Percentiles rank a stretch among this genome's conserved stretches.
Conservation (phyloP, 2,797 vertebrate species). For the Euphonia xanthogaster region DNA sequence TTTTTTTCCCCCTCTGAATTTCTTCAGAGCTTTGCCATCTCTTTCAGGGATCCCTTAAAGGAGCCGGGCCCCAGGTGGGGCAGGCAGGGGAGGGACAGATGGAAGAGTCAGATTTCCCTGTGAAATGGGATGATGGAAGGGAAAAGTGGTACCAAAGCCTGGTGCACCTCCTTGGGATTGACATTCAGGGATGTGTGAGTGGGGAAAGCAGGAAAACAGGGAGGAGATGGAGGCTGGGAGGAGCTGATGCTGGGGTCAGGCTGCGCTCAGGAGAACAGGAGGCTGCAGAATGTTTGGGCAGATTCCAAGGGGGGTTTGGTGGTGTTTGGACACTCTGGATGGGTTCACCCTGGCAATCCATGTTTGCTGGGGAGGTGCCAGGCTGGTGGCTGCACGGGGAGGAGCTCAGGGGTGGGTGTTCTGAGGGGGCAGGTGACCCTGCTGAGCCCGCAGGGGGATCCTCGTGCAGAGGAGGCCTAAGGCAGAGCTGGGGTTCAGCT, state of each 20-base stretch:
- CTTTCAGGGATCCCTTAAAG: constrained; percentile 6
- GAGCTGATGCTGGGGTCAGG: fast-evolving
- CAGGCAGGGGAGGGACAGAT: not conserved
- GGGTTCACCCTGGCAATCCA: not conserved
- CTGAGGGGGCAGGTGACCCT: not conserved
- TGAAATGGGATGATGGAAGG: not conserved
- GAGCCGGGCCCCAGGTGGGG: not conserved
- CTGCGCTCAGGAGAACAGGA: fast-evolving
- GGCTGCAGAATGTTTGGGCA: fast-evolving
- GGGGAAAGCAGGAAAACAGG: not conserved
- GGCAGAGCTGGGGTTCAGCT: not conserved
- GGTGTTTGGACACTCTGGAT: fast-evolving
- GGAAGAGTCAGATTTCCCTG: not conserved
- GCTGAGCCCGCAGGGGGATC: fast-evolving
- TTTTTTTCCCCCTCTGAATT: not conserved
- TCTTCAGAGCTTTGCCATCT: constrained; percentile 27
- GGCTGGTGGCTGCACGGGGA: not conserved
- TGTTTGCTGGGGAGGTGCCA: not conserved
- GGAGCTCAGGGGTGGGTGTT: fast-evolving
- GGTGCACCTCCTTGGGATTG: not conserved
- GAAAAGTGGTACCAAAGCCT: not conserved
- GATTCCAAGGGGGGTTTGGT: fast-evolving
- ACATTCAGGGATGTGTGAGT: not conserved
- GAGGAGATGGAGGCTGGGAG: not conserved
- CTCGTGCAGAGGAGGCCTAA: fast-evolving